Conservation (phyloP, 2,797 vertebrate genomes). For the Paramormyrops hopkinsi region DNA sequence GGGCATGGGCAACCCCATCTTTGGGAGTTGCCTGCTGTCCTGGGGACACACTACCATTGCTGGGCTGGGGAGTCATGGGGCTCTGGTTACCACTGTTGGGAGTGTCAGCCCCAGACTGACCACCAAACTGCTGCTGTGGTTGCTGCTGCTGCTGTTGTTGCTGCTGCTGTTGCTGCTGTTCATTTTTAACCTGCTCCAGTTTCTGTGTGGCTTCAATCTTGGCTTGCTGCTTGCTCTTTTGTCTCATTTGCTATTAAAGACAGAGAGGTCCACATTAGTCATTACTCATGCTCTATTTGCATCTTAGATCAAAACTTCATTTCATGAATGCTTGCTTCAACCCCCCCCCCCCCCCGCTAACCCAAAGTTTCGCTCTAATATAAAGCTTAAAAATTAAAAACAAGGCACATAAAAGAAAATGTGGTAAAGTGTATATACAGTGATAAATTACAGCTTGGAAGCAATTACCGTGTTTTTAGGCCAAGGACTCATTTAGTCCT, state of each 20-base stretch:
- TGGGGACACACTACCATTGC: slow-evolving; percentile 63
- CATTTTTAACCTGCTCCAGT: slow-evolving; percentile 91
- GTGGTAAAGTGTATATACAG: slow-evolving; percentile 25
- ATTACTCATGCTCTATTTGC: slow-evolving; percentile 23
- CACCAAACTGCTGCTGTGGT: slow-evolving; percentile 46
- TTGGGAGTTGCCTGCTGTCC: slow-evolving; percentile 65
- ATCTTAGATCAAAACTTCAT: slow-evolving; percentile 33
- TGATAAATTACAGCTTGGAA: slow-evolving; percentile 29
- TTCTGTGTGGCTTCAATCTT: slow-evolving; percentile 96
- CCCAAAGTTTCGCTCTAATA: slow-evolving; percentile 23
- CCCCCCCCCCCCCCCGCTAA: not conserved
- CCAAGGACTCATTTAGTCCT: slow-evolving; percentile 36
- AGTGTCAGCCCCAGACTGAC: slow-evolving; percentile 55
- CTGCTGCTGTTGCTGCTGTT: slow-evolving; percentile 78
- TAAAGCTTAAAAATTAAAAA: slow-evolving; percentile 32
- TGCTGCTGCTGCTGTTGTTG: slow-evolving; percentile 52
- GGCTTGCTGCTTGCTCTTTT: slow-evolving; percentile 91
- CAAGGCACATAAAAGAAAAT: slow-evolving; percentile 36
- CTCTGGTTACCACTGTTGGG: slow-evolving; percentile 65
- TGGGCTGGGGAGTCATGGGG: slow-evolving; percentile 65
- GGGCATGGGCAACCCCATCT: slow-evolving; percentile 65
- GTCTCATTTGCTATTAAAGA: slow-evolving; percentile 83
- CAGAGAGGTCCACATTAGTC: slow-evolving; percentile 18
- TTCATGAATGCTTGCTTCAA: slow-evolving; percentile 34
- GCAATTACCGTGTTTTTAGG: slow-evolving; percentile 32